Percentiles rank a stretch among this genome's conserved stretches.
phyloP scores from a whole-genome alignment of 2,888 invertebrate genomes.

The Mythimna pallens region DNA sequence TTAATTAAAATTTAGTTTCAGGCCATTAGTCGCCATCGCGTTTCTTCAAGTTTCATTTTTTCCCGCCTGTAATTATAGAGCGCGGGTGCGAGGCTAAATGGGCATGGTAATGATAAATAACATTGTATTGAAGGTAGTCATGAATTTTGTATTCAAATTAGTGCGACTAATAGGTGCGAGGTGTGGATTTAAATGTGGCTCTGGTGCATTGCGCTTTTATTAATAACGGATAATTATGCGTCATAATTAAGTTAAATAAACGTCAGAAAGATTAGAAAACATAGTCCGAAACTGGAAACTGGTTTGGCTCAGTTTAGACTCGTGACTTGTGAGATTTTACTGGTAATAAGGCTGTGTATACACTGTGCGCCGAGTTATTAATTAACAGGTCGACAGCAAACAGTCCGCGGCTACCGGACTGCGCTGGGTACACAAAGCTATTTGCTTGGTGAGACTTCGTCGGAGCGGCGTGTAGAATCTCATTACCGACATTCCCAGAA shows the following conservation, averaged over 20 bases:
- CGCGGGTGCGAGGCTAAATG: slow-evolving; percentile 88
- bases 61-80: slow-evolving; percentile 87
- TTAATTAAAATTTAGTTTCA: slow-evolving; percentile 91
- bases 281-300: slow-evolving; percentile 80
- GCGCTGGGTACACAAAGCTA: slow-evolving; percentile 86
- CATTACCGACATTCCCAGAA: slow-evolving; percentile 88
- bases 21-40: slow-evolving; percentile 89
- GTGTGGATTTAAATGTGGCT: slow-evolving; percentile 84
- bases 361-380: slow-evolving; percentile 89
- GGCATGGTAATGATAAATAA: slow-evolving; percentile 89
- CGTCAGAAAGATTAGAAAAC: slow-evolving; percentile 84
- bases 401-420: slow-evolving; percentile 88
- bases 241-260: slow-evolving; percentile 57
- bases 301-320: slow-evolving; percentile 83
- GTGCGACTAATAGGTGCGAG: slow-evolving; percentile 83
- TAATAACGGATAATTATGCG: slow-evolving; percentile 76
- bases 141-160: slow-evolving; percentile 90
- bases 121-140: slow-evolving; percentile 86
- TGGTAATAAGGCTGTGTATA: slow-evolving; percentile 90
- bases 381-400: slow-evolving; percentile 91
- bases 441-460: slow-evolving; percentile 84
- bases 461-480: slow-evolving; percentile 86
- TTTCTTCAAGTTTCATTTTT: slow-evolving; percentile 89
- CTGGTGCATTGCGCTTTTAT: slow-evolving; percentile 80
- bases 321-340: slow-evolving; percentile 91